Evolutionary conservation across 2,797 vertebrate species (phyloP), one percentile per base, ranked within the genome.

Genomic region (Falco peregrinus): DNA sequence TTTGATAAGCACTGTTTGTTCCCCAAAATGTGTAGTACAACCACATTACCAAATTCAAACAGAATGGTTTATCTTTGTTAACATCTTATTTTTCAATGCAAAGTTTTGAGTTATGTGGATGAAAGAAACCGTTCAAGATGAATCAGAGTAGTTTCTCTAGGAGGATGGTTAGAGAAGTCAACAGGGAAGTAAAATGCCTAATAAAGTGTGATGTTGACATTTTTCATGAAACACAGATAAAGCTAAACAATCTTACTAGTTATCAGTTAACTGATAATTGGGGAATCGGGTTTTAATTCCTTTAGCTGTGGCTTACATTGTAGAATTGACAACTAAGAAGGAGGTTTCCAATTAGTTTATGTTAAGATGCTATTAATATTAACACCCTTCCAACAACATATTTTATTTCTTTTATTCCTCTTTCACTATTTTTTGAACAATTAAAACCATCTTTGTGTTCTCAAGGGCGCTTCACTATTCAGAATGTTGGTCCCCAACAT

Each of bases 401-500:
- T 47, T 26, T 22, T 18, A 26, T 22, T 18, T 22, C 6, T 3
- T 11, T 59, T 41, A 59, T 29, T 5, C 6, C 8, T 41, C 22
- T 63, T 41, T 2, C 5, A 3, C 13, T 70, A 0, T 67, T 11
- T 45, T 71, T 92, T 31, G 35, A 56, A 17, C 14, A 64, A 11
- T 31, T 91, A n/a, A 91, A 85, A 59, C 3, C 2, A 2, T 28
- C 4, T 51, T 11, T 79, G 18, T 75, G 50, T 53, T 73, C 29
- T 74, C 33, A 60, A 96, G 99, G 99, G 86, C 98, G 97, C 95
- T 99, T 99, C 90, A 98, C 98, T 76, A 98, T 99, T 84, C 99
- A 99, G 89, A 99, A 99, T 51, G 99, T 99, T 82, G 98, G 98
- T 83, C 98, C 99, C 20, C 99, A 99, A 70, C 98, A 98, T 2